A percentile compares a stretch with the other conserved stretches of the same genome.
Evolutionary conservation across 1,140 invertebrate genomes (phyloP).

Genomic region (Grapholita molesta): DNA sequence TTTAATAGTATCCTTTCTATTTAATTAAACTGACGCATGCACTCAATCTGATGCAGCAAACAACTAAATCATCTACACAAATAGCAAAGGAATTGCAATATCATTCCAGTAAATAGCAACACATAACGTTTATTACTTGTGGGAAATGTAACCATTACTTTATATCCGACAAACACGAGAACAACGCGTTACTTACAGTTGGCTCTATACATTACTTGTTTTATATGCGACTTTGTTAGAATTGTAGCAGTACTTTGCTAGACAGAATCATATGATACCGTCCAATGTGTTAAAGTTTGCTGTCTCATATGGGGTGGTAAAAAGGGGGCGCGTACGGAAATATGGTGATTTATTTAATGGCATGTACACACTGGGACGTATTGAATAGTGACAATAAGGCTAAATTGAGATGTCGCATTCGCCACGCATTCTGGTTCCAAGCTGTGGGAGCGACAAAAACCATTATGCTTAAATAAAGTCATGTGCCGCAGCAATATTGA

Average conservation of each 20-base stretch:
- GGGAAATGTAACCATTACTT: slow-evolving; percentile 20
- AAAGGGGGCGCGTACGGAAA: slow-evolving; percentile 35
- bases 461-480: slow-evolving; percentile 44
- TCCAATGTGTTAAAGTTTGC: neutral
- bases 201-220: slow-evolving; percentile 11
- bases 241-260: neutral
- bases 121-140: slow-evolving; percentile 12
- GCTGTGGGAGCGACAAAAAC: slow-evolving; percentile 33
- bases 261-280: neutral
- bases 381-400: slow-evolving; percentile 43
- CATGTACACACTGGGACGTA: slow-evolving; percentile 28
- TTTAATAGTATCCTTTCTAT: neutral
- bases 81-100: neutral
- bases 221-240: neutral
- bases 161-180: slow-evolving; percentile 5
- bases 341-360: slow-evolving; percentile 40
- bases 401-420: slow-evolving; percentile 61
- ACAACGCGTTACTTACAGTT: neutral
- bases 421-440: slow-evolving; percentile 39
- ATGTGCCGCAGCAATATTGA: slow-evolving; percentile 30
- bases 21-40: neutral
- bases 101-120: slow-evolving; percentile 4
- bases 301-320: slow-evolving; percentile 3
- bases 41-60: neutral
- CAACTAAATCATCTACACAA: slow-evolving; percentile 1